These are phyloP conservation scores for Aratinga solstitialis DNA, from an alignment of 2,797 vertebrate species.

Conservation along the genomic window DNA sequence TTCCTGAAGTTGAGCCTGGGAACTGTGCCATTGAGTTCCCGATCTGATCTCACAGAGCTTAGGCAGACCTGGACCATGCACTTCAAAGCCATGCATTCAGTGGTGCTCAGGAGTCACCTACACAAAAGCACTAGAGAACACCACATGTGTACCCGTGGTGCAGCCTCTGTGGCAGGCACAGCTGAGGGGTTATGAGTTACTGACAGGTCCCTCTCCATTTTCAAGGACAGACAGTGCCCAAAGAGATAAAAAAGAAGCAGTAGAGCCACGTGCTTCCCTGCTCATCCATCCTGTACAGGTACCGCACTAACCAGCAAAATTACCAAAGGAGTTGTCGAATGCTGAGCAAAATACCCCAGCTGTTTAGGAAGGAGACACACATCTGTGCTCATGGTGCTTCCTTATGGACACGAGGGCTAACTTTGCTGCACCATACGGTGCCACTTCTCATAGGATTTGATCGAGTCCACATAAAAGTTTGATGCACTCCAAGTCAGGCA, in stretches of 20 bases:
- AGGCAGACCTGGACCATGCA: not conserved
- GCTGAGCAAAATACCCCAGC: not conserved
- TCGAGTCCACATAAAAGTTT: not conserved
- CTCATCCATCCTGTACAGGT: not conserved
- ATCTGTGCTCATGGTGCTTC: not conserved
- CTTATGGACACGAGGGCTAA: not conserved
- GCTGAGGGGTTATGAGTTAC: not conserved
- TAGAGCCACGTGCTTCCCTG: not conserved
- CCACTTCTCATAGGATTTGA: not conserved
- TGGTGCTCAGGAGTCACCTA: not conserved
- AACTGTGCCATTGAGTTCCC: not conserved
- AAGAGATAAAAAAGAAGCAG: not conserved
- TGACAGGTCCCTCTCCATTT: not conserved
- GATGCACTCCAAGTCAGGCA: not conserved
- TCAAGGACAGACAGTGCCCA: not conserved
- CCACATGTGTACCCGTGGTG: fast-evolving
- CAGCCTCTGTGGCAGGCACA: not conserved
- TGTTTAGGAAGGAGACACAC: not conserved
- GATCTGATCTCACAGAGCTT: not conserved
- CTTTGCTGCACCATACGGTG: not conserved
- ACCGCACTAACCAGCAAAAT: not conserved
- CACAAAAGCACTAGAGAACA: not conserved
- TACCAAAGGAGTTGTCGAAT: not conserved
- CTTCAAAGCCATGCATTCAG: not conserved
- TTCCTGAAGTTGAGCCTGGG: not conserved